Conservation (phyloP, 1,140 invertebrate genomes). For the Glossosoma conforme region DNA sequence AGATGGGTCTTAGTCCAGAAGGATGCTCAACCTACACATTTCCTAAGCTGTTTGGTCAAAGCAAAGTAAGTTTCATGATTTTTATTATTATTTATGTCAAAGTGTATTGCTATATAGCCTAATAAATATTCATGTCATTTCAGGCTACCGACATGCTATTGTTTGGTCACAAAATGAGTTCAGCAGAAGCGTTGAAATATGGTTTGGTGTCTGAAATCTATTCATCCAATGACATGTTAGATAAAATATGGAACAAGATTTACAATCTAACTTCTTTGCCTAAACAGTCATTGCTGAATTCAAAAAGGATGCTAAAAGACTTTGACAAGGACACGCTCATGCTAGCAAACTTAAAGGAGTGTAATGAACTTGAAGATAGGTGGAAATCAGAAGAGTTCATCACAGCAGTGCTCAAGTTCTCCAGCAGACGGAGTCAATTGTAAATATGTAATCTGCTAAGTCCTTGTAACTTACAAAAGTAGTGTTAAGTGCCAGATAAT, state of each 20-base stretch:
- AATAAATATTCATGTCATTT: conserved; percentile 32
- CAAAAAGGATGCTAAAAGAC: conserved; percentile 52
- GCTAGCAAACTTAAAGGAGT: conserved; percentile 53
- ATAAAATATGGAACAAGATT: conserved; percentile 55
- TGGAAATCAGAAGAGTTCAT: conserved; percentile 55
- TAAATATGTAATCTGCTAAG: conserved; percentile 6
- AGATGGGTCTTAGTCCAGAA: conserved; percentile 76
- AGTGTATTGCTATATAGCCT: neutral
- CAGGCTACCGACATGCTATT: conserved; percentile 77
- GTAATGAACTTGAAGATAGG: conserved; percentile 50
- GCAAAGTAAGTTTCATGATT: conserved; percentile 53
- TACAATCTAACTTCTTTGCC: conserved; percentile 49
- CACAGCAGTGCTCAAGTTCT: conserved; percentile 12
- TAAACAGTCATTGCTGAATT: conserved; percentile 49
- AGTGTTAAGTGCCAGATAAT: too few species aligned
- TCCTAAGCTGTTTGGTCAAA: conserved; percentile 72
- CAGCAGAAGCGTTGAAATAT: conserved; percentile 64
- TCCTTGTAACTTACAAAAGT: neutral
- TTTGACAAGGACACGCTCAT: conserved; percentile 45
- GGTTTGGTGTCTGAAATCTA: conserved; percentile 70
- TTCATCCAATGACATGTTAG: conserved; percentile 50
- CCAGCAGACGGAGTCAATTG: conserved; percentile 19
- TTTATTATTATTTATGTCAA: conserved; percentile 8
- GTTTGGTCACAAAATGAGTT: conserved; percentile 74
- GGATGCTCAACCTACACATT: conserved; percentile 81